Base-by-base conservation (phyloP, 2,797 vertebrate species). In the Gymnothorax javanicus region DNA sequence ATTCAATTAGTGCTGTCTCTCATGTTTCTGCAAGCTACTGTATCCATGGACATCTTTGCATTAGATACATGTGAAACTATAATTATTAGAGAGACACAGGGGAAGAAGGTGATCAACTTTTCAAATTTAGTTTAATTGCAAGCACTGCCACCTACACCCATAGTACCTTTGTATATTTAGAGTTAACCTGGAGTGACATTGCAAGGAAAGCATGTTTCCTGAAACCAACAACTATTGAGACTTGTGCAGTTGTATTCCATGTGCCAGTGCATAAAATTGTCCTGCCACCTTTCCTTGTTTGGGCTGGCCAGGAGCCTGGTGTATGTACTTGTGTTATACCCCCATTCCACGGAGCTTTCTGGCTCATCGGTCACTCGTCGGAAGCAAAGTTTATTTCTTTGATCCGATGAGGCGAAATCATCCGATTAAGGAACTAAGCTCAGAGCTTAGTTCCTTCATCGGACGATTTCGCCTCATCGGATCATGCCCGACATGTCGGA, bases 161-260 rank as follows among this genome's bases (percentile, higher is more conserved):
- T 71, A 25, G 9, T 71, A 7, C 50, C 5, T 59, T 27, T 83
- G 77, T 56, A 57, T 54, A n/a, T n/a, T n/a, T 43, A 4, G 25
- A 60, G 82, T 43, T 33, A 83, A 17, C 1, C 15, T 57, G 56
- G n/a, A 27, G 12, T 33, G 58, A 59, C 11, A 83, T 7, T 43
- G 57, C 58, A 15, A 1, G 2, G 43, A 11, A 52, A 77, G 27
- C 71, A 43, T 43, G 73, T 7, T 33, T 33, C 33, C 52, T 33
- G 15, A 50, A 50, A 15, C 23, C 59, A 33, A 33, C 15, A 50
- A 27, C 33, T 23, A 59, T 84, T 86, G 64, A 77, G 83, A 52
- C 57, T 88, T 3, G 79, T 83, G 64, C 58, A 84, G 84, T 88
- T 77, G 67, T 60, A 58, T 27, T 84, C 27, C 58, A 17, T 75